Conservation (phyloP, 2,797 vertebrate species). For the Ataeniobius toweri region DNA sequence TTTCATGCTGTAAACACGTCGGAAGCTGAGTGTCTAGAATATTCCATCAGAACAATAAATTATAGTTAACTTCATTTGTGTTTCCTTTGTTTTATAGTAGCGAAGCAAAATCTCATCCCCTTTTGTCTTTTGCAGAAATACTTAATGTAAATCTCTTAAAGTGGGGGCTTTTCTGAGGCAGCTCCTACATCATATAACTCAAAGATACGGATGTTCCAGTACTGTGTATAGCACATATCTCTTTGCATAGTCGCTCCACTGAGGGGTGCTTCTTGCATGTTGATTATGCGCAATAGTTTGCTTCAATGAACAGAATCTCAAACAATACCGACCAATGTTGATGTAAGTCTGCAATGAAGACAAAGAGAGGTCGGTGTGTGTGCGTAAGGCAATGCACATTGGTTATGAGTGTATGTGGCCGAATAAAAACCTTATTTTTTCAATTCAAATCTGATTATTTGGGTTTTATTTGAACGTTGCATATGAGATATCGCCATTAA, state of each 20-base stretch:
- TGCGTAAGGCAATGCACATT: constrained; percentile 29
- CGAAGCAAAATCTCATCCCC: not conserved
- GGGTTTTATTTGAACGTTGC: not conserved
- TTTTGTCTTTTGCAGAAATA: not conserved
- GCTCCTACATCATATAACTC: not conserved
- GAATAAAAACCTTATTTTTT: not conserved
- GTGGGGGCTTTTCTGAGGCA: not conserved
- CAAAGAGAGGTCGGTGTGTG: constrained; percentile 34
- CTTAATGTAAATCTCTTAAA: not conserved
- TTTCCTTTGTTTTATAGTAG: not conserved
- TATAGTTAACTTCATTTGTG: constrained; percentile 4
- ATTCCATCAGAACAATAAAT: constrained; percentile 4
- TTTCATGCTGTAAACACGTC: constrained; percentile 67
- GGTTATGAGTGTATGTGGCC: not conserved
- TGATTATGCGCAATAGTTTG: not conserved
- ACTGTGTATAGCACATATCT: not conserved
- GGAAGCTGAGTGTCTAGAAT: constrained; percentile 33
- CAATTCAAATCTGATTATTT: not conserved
- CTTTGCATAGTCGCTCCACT: not conserved
- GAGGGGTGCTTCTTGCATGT: not conserved
- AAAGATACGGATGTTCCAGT: not conserved
- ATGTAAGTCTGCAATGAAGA: constrained; percentile 16
- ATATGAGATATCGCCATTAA: not conserved
- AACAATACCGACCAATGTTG: not conserved
- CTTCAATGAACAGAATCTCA: not conserved